Evolutionary conservation across 2,113 vertebrate species (phyloP), one percentile per base, ranked within the genome.

Genomic region (Epinephelus moara): DNA sequence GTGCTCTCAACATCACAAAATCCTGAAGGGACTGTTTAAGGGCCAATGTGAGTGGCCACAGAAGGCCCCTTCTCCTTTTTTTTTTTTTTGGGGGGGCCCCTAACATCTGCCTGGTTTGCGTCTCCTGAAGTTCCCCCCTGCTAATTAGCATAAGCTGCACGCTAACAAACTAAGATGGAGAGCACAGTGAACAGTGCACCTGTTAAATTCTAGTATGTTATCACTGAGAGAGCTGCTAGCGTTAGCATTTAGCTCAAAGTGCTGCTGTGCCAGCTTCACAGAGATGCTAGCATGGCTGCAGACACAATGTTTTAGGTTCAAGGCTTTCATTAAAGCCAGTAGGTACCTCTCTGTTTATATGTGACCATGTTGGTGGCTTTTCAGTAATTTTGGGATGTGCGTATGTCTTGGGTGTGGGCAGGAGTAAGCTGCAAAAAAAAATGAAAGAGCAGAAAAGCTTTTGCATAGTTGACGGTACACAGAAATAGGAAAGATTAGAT

Each of bases 351-450:
- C 6, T 77, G 15, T 64, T 21, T 64, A 42, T 72, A 19, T 78
- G 23, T 4, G 59, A 42, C 60, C 9, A 10, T 40, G 49, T 49
- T 49, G 52, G 57, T 63, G 40, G 57, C 17, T 49, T 59, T 67
- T 73, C 19, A 59, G 40, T 50, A 52, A 50, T 80, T 71, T 56
- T 30, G 37, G 12, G 68, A 72, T 33, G 69, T 72, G 60, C 69
- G 4, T 74, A 60, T 27, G 30, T 59, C 66, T n/a, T 14, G 27
- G 64, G 40, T 66, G 78, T 66, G 40, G 50, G 52, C 50, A 23
- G 23, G 9, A 23, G 33, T 17, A 57, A 33, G 14, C 13, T 45
- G 8, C 9, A 45, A 45, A 45, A 42, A 25, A 52, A 19, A 50
- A 70, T 25, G 3, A 13, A 17, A 61, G n/a, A 62, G 62, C 12